A percentile compares a stretch with the other conserved stretches of the same genome.
Conservation (phyloP, 2,888 invertebrate species). For the Athalia rosae region DNA sequence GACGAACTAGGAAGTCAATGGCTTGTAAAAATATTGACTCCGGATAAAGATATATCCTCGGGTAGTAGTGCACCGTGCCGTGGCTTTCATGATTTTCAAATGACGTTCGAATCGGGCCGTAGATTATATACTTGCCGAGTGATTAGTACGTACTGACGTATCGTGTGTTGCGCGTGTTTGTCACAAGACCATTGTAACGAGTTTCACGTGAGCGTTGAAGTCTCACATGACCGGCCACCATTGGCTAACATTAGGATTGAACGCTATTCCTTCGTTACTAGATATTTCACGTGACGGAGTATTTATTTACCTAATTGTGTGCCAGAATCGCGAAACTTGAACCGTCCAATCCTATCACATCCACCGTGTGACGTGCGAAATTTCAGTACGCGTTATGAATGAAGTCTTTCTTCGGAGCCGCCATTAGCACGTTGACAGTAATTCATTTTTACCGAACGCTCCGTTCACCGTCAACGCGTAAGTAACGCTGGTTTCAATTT, state of each 20-base stretch:
- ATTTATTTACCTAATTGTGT: background rate
- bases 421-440: background rate
- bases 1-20: no score
- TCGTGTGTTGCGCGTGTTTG: constrained; percentile 29
- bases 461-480: no score
- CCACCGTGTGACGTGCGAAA: background rate
- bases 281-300: background rate
- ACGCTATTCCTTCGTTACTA: background rate
- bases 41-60: no score
- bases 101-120: constrained; percentile 13
- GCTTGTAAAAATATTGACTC: no score
- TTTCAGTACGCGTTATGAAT: background rate
- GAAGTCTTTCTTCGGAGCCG: background rate
- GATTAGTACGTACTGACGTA: constrained; percentile 43
- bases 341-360: background rate
- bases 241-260: constrained; percentile 27
- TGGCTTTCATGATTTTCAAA: background rate
- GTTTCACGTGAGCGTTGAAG: constrained; percentile 37
- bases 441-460: background rate
- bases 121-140: constrained; percentile 24
- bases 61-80: no score
- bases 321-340: constrained; percentile 3
- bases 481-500: no score
- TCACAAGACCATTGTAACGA: constrained; percentile 44
- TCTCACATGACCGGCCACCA: constrained; percentile 36